Base-by-base conservation (phyloP, 2,888 invertebrate genomes). In the Ormyrus nitidulus region DNA sequence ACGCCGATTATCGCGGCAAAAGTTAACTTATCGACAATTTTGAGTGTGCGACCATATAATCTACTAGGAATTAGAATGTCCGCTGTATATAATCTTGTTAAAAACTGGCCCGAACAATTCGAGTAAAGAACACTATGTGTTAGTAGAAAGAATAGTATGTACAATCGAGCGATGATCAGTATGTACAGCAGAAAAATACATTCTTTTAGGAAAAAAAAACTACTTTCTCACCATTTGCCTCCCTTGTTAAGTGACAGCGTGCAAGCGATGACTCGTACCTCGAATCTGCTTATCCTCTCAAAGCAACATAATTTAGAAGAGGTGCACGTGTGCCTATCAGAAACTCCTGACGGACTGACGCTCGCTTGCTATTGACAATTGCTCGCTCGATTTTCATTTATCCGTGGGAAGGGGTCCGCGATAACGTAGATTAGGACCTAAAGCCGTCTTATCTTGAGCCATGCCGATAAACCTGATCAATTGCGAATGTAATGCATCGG, bases 371-470 rank as follows among this genome's bases (percentile, higher is more conserved):
- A 72, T 72, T 56, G 72, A 72, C 62, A 76, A 68, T 34, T 34
- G 34, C 66, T 48, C 34, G 48, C 68, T 76, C 49, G 61, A 59
- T 72, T 62, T 54, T 59, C 61, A 69, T 64, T 76, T 65, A 61
- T 68, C 58, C 51, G 62, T 5, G 46, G 76, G 66, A 72, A 76
- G 51, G 56, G 66, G 66, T 76, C n/a, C 6, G 44, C 69, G 76
- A 76, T 76, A 76, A 68, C 70, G 75, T 65, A 71, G 65, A 79
- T 75, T 79, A 79, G 58, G 71, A 10, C 8, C 8, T 69, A 13
- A 71, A 64, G 48, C 19, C 46, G 6, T 13, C 48, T 75, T 70
- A 80, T 80, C 71, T 58, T 70, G 34, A 34, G 34, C 34, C 34
- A 4, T 34, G 34, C 34, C 34, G 34, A 34, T 19, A 51, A 49